Evolutionary conservation across 35 echinoderm and acorn worm genomes (phyloP), one percentile per base, ranked within the genome.

Genomic region (Ptychodera flava): DNA sequence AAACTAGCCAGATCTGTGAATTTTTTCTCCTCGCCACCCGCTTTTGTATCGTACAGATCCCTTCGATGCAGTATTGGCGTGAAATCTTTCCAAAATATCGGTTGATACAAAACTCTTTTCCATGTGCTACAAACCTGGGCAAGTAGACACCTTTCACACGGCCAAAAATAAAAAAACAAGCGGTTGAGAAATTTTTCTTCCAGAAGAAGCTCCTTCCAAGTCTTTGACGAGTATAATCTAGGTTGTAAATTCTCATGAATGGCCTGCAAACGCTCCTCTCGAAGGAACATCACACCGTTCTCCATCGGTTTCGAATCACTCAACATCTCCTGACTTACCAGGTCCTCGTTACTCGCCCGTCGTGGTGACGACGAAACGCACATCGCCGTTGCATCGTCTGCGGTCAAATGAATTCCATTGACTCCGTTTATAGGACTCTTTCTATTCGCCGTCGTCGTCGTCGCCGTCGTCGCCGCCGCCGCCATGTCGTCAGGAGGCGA

Each of bases 1-100:
- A 98, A 98, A 78, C 92, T 98, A 12, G 85, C 35, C 34, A 98
- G 53, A 45, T 92, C 91, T 34, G 95, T 98, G 76, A 98, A 98
- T 31, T 86, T 86, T 75, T 92, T 94, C 45, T 64, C 45, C 45
- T 64, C 45, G 45, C 22, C 45, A 28, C 90, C 90, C 0, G 84
- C 86, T 30, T 81, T 82, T 33, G 94, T 89, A 10, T 98, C 95
- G 32, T 98, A 98, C 28, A 98, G 88, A 75, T 98, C 95, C 85
- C 95, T 86, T 77, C 89, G 91, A 31, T 98, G 95, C 30, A 98
- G 83, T 10, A 98, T 98, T 1, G 95, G 95, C 15, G 92, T 90
- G 33, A 98, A 90, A 35, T 85, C 76, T 86, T 83, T 91, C 95
- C 95, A 98, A 36, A 86, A 98, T 45, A 81, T 87, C 0, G 92